Conservation (phyloP, 2,113 vertebrate species). For the Macheiramphus alcinus region DNA sequence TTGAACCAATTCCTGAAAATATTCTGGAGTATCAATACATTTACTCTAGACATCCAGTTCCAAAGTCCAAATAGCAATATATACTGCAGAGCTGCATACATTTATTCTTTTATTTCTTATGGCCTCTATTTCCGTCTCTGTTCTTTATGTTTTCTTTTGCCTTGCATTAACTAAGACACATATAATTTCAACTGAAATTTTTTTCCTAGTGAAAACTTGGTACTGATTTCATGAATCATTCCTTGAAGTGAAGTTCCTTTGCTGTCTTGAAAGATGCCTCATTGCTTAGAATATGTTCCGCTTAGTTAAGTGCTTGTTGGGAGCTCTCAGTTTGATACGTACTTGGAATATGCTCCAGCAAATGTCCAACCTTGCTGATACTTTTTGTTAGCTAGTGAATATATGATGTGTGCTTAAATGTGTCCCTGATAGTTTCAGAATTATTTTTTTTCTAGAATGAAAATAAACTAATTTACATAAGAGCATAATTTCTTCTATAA, state of each 20-base stretch:
- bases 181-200: not conserved
- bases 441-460: not conserved
- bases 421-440: not conserved
- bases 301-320: not conserved
- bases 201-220: not conserved
- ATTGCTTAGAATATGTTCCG: not conserved
- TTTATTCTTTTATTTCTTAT: not conserved
- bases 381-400: not conserved
- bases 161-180: not conserved
- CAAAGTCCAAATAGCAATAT: not conserved
- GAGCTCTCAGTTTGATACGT: not conserved
- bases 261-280: not conserved
- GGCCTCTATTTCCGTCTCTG: fast-evolving
- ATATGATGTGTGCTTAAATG: not conserved
- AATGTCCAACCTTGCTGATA: not conserved
- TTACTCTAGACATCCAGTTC: not conserved
- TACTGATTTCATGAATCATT: not conserved
- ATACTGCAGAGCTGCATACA: not conserved
- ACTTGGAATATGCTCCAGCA: not conserved
- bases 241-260: not conserved
- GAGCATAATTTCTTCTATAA: not conserved
- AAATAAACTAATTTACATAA: not conserved
- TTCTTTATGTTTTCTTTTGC: not conserved
- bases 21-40: not conserved
- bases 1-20: not conserved